phyloP scores from a whole-genome alignment of 2,888 invertebrate genomes.

The Acrocyrtus sp. region DNA sequence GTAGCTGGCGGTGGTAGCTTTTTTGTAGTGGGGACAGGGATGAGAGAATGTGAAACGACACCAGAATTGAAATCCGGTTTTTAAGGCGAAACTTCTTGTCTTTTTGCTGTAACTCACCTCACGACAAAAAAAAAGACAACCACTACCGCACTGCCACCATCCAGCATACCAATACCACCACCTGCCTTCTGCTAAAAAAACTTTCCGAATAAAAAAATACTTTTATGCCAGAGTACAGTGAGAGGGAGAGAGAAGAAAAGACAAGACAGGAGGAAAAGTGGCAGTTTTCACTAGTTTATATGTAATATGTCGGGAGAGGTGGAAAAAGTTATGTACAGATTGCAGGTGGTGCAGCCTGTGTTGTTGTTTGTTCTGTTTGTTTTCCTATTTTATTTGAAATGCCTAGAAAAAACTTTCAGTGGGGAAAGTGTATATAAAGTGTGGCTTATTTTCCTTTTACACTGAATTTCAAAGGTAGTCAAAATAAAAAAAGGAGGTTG shows the following conservation, averaged over 20 bases:
- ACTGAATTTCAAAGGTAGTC: no score
- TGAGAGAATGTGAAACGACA: conserved; percentile 35
- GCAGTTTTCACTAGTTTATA: conserved; percentile 23
- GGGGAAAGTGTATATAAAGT: no score
- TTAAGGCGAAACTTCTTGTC: conserved; percentile 19
- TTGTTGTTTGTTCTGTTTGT: conserved; percentile 26
- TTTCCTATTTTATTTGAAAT: no score
- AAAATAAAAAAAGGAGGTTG: no score
- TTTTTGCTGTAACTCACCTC: conserved; percentile 7
- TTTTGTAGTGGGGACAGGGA: not conserved
- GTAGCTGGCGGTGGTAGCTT: no score
- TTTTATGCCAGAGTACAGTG: no score
- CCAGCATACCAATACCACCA: conserved; percentile 11
- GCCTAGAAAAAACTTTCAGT: no score
- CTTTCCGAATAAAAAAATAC: conserved; percentile 29
- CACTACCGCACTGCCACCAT: not conserved
- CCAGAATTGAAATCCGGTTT: conserved; percentile 45
- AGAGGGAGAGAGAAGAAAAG: no score
- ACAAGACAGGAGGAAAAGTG: conserved; percentile 24
- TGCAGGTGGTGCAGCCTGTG: conserved; percentile 48
- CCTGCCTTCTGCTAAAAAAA: conserved; percentile 1
- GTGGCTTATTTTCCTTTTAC: no score
- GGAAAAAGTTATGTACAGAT: conserved; percentile 35
- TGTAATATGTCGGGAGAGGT: conserved; percentile 12
- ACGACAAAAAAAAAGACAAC: not conserved